Percentiles rank a stretch among this genome's conserved stretches.
phyloP scores from a whole-genome alignment of 2,888 invertebrate genomes.

The Noctua fimbriata region DNA sequence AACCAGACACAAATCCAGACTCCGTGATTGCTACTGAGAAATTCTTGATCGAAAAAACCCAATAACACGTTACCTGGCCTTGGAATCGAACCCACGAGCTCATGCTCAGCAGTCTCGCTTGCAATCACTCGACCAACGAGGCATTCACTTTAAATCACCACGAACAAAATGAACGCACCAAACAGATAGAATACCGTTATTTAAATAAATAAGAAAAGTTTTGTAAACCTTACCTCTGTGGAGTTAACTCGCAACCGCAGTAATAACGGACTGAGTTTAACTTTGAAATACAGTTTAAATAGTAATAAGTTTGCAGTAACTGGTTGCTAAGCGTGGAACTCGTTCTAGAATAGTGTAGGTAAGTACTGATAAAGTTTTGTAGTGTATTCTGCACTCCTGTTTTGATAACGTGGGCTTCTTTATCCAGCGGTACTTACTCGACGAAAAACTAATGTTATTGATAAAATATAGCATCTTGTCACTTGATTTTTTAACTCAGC shows the following conservation, averaged over 20 bases:
- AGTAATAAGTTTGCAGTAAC: slow-evolving; percentile 35
- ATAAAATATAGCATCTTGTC: background rate
- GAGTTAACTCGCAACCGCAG: background rate
- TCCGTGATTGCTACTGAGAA: too few relatives aligned
- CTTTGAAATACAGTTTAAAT: slow-evolving; percentile 33
- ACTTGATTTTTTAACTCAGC: background rate
- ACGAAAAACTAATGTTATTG: background rate
- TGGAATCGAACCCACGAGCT: too few relatives aligned
- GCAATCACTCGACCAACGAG: too few relatives aligned
- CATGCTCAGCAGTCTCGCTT: too few relatives aligned
- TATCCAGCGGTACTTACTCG: background rate
- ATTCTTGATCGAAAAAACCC: too few relatives aligned
- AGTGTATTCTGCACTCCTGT: background rate
- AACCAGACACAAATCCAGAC: too few relatives aligned
- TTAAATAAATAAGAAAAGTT: slow-evolving; percentile 30
- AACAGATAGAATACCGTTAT: background rate
- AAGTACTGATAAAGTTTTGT: background rate
- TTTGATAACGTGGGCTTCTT: background rate
- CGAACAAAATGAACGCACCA: background rate
- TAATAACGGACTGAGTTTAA: slow-evolving; percentile 41
- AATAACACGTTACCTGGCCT: too few relatives aligned
- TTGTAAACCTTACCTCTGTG: background rate
- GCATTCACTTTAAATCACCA: background rate
- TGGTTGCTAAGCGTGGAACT: background rate
- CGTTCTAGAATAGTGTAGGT: background rate